Base-by-base conservation (phyloP, 2,113 vertebrate species). In the Sylvilagus bachmani region DNA sequence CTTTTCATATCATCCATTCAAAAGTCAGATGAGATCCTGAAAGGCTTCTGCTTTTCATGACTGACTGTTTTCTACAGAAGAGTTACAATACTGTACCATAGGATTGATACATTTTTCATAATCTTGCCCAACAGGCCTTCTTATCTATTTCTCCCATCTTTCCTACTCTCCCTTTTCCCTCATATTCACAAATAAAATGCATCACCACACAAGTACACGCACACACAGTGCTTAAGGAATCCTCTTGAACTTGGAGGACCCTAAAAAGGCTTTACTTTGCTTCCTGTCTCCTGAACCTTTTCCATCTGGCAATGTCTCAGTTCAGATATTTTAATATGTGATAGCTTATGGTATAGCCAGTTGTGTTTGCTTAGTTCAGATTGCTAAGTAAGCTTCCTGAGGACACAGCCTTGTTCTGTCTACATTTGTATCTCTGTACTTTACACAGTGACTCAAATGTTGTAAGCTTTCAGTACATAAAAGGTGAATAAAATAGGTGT, bases 311-410 rank as follows among this genome's bases (percentile, higher is more conserved):
- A 85, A 0, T 13, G 62, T 93, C 38, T 90, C 61, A 75, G 51
- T 79, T 84, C 61, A 73, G 49, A 61, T 87, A 88, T 73, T 80
- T 93, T 38, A 92, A n/a, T 61, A 49, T 66, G 62, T 95, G 49
- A 87, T 73, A 44, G 67, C 36, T 53, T 86, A 58, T 36, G 16
- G 17, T 24, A 14, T 67, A 80, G 36, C 3, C 55, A 25, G 16
- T 87, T 84, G 31, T 75, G 16, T 85, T 93, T 90, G 10, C 53
- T 74, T 71, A 86, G 29, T 94, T 90, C 58, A 64, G 36, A 53
- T 81, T 85, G 78, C 7, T 81, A 71, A 87, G 58, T 79, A 69
- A 90, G 51, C 51, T 74, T 70, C 66, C 55, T 8, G 10, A 89
- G 27, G 51, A 13, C 67, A 33, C 90, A 31, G 21, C 66, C 62